These are phyloP conservation scores for Ovibos moschatus DNA, from an alignment of 2,113 vertebrate genomes.

Conservation along the genomic window DNA sequence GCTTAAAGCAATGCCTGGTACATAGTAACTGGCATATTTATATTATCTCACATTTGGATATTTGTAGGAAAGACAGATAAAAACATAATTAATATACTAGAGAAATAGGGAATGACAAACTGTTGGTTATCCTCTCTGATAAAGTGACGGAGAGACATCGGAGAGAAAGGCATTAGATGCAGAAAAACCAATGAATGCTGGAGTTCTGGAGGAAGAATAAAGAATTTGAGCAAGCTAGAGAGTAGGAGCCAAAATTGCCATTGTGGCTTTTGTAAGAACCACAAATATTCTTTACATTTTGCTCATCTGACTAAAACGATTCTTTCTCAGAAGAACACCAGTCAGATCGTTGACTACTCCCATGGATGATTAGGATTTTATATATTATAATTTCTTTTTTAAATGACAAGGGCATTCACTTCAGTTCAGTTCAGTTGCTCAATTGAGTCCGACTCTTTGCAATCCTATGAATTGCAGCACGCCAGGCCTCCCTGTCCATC, in stretches of 20 bases:
- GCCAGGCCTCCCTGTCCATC: too few relatives aligned
- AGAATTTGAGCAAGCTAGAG: neutral
- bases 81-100: neutral
- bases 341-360: neutral
- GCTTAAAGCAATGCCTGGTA: neutral
- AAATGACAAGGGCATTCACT: too few relatives aligned
- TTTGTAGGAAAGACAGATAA: neutral
- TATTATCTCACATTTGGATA: neutral
- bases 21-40: neutral
- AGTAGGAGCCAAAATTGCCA: neutral
- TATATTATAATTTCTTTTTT: neutral
- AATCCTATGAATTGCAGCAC: too few relatives aligned
- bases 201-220: neutral
- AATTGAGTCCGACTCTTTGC: too few relatives aligned
- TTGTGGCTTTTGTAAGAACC: neutral
- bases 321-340: neutral
- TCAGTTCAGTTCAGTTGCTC: too few relatives aligned
- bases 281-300: neutral
- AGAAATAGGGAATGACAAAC: neutral
- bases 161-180: neutral
- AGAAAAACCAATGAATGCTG: neutral
- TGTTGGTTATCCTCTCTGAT: neutral
- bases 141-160: neutral
- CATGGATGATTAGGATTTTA: neutral
- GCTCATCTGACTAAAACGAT: neutral